phyloP scores from a whole-genome alignment of 92 coral and sea anemone genomes.

The Porites evermanni region DNA sequence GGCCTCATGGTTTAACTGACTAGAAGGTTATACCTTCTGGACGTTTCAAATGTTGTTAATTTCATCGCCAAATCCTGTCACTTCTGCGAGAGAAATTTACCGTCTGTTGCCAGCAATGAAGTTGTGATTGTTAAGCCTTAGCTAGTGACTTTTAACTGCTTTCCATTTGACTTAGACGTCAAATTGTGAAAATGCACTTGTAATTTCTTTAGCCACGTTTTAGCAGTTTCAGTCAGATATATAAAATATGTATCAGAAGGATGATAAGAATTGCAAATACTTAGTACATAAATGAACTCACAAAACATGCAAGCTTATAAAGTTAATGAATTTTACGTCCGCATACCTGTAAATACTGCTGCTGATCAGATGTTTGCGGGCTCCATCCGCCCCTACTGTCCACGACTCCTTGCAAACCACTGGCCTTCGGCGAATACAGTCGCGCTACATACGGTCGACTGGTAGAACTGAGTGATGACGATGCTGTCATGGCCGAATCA shows the following conservation, averaged over 20 bases:
- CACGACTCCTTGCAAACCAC: slow-evolving; percentile 72
- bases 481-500: slow-evolving; percentile 81
- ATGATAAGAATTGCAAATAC: not conserved
- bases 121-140: no score
- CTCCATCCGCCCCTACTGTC: slow-evolving; percentile 99
- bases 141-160: no score
- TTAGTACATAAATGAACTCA: not conserved
- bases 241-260: not conserved
- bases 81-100: no score
- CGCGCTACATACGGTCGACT: slow-evolving; percentile 82
- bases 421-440: slow-evolving; percentile 69
- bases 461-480: slow-evolving; percentile 69
- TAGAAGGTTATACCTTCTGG: no score
- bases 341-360: slow-evolving; percentile 86
- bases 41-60: no score
- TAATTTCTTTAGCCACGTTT: no score
- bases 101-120: no score
- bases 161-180: no score
- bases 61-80: no score
- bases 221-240: no score
- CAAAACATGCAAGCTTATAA: not conserved
- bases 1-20: no score
- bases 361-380: slow-evolving; percentile 74
- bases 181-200: no score
- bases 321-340: not conserved